These are phyloP conservation scores for Drosophila navojoa DNA, from an alignment of 1,140 invertebrate species.

Conservation along the genomic window DNA sequence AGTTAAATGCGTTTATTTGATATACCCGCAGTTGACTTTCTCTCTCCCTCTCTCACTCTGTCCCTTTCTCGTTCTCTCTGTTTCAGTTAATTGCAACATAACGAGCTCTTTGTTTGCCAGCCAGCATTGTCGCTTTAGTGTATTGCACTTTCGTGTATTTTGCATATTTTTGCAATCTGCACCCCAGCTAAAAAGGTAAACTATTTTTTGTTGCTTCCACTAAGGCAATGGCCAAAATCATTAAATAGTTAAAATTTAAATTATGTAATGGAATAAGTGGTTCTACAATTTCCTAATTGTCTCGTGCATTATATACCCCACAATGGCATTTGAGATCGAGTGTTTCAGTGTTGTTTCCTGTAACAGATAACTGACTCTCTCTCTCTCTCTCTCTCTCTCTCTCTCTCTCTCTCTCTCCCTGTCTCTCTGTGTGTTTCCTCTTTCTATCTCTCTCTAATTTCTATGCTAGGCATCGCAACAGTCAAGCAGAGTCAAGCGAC, in stretches of 20 bases:
- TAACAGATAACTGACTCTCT: too few species aligned
- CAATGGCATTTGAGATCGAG: background rate
- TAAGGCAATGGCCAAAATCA: conserved; percentile 48
- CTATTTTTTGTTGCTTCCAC: conserved; percentile 20
- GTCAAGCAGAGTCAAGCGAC: background rate
- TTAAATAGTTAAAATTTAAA: conserved; percentile 66
- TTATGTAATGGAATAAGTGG: conserved; percentile 65
- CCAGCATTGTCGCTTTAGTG: background rate
- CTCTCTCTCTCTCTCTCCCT: too few species aligned
- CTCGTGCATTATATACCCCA: background rate
- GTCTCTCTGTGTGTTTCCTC: too few species aligned
- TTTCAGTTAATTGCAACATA: conserved; percentile 17
- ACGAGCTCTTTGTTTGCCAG: conserved; percentile 6
- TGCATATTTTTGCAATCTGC: conserved; percentile 64
- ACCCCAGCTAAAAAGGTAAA: conserved; percentile 3
- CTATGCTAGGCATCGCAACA: background rate
- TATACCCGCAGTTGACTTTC: background rate
- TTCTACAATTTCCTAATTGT: conserved; percentile 9
- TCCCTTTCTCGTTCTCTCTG: background rate
- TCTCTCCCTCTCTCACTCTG: conserved; percentile 1
- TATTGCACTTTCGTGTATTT: conserved; percentile 39
- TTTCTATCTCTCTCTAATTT: too few species aligned
- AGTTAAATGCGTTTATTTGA: conserved; percentile 18
- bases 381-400: too few species aligned
- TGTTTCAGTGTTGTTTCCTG: too few species aligned